Evolutionary conservation across 2,888 invertebrate species (phyloP), one percentile per base, ranked within the genome.

Genomic region (Barypeithes pellucidus): DNA sequence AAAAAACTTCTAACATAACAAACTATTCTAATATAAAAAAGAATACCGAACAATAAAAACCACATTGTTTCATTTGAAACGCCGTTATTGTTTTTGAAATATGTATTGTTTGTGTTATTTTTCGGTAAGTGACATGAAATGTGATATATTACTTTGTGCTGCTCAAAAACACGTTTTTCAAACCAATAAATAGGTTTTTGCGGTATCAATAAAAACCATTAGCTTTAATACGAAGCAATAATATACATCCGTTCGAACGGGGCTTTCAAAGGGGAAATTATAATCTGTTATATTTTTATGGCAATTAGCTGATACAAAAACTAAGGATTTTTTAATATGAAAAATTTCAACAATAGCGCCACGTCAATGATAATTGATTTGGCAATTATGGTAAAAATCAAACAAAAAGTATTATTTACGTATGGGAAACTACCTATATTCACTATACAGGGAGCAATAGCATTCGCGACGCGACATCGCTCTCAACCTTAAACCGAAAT

Each of bases 141-240:
- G 33, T 62, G 60, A 60, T 60, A 43, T 62, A 22, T 43, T 47
- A 29, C 20, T 62, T 33, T 47, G 14, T 33, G 16, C n/a, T 33
- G 62, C 29, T 62, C 62, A 62, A 47, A 50, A 50, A 50, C 24
- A 50, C 50, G 16, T 24, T 50, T 59, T 67, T 18, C 24, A 67
- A 67, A 45, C 57, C 59, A 54, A 67, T 67, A 59, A 67, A 54
- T 59, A 18, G 24, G 33, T 24, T 43, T 57, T 45, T 59, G 61
- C 45, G 43, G 43, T 18, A 14, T 43, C 45, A 50, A 63, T 50
- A 45, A 50, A 67, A 29, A 29, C 43, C 45, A 59, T 67, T 29
- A 67, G 45, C 67, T 67, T 43, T 57, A 67, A 54, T 60, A 9
- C 2, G 50, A 29, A 18, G 24, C 50, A 12, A 50, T 50, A 50